Evolutionary conservation across 2,888 invertebrate species (phyloP), one percentile per base, ranked within the genome.

Genomic region (Cataglyphis livida): DNA sequence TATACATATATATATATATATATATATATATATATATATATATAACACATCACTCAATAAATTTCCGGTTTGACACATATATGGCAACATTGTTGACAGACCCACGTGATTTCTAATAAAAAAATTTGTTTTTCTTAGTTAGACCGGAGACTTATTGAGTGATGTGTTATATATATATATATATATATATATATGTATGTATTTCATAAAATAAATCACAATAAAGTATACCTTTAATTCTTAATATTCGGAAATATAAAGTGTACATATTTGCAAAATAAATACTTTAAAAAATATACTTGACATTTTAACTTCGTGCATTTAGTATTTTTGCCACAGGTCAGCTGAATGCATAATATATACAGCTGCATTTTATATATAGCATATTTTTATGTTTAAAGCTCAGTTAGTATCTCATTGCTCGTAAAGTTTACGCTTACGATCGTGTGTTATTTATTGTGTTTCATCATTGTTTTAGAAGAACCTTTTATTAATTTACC

Each of bases 301-400:
- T 15, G 15, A 4, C 0, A 57, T 35, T 35, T 35, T 38, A 71
- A 57, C 18, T 57, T 15, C 18, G 25, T 71, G 35, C 35, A 71
- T 71, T 18, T 35, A 54, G 10, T 35, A 54, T 51, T 57, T 35
- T 21, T 18, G 5, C 32, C 3, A 25, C 21, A 6, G 9, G 1
- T 68, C 48, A 6, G 12, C 7, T 38, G 35, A 71, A 35, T 35
- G 21, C 18, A 71, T 57, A 57, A 71, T 10, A 28, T 28, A 28
- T 28, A 28, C 25, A 28, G 70, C 25, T 71, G 35, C 10, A 57
- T 18, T 71, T 71, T 71, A 25, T 38, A 3, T 38, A 35, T 35
- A 25, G 18, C 18, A 54, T 10, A 25, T 71, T 57, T 18, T 57
- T 18, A 57, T 57, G 18, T 71, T 71, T 71, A 57, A 51, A 51